phyloP scores from a whole-genome alignment of 1,140 invertebrate genomes.

The Philotrypesis tridentata region DNA sequence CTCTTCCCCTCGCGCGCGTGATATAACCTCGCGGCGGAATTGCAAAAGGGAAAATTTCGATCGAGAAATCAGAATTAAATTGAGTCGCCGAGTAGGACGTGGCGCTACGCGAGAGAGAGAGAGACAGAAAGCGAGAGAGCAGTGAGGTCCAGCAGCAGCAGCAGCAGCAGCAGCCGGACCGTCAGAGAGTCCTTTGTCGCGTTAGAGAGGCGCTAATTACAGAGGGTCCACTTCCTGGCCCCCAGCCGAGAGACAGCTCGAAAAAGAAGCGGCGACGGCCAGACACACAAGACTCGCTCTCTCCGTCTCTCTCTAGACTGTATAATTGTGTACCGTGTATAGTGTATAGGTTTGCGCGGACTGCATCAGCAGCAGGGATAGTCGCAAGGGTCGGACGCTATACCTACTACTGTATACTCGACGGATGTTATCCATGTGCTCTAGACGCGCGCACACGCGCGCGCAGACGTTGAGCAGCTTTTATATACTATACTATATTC shows the following conservation, averaged over 20 bases:
- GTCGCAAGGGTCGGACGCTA: slow-evolving; percentile 32
- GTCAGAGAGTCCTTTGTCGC: slow-evolving; percentile 35
- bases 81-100: no score
- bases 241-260: slow-evolving; percentile 24
- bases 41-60: not conserved
- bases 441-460: not conserved
- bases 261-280: slow-evolving; percentile 4
- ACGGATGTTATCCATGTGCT: slow-evolving; percentile 51
- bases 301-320: no score
- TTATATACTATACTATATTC: slow-evolving; percentile 43
- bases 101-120: slow-evolving; percentile 12
- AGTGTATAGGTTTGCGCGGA: no score
- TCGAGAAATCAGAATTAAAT: not conserved
- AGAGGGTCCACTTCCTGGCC: slow-evolving; percentile 47
- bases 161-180: not conserved
- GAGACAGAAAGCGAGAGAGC: not conserved
- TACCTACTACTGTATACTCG: no score
- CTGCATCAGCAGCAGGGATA: no score
- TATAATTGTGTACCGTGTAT: no score
- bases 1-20: not conserved
- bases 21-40: not conserved
- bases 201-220: slow-evolving; percentile 51
- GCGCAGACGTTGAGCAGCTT: slow-evolving; percentile 2
- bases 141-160: not conserved
- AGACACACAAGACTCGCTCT: not conserved